A percentile compares a stretch with the other conserved stretches of the same genome.
phyloP scores from a whole-genome alignment of 2,797 vertebrate genomes.

The Perodicticus potto region DNA sequence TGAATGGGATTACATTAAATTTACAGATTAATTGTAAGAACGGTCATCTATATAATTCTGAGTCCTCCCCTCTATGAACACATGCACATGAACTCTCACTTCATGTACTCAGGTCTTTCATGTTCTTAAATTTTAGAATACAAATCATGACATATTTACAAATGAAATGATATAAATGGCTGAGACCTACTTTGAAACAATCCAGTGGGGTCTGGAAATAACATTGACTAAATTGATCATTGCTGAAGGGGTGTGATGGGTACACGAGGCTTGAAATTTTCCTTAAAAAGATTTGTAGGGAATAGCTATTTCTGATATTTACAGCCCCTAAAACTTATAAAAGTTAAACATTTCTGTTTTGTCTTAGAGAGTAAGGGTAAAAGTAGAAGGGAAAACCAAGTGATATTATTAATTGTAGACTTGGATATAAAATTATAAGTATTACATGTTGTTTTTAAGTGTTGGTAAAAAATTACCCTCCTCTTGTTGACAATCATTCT shows the following conservation, averaged over 20 bases:
- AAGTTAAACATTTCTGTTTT: background rate
- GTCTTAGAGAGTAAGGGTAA: conserved; percentile 13
- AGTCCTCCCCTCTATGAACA: background rate
- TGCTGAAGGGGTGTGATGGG: background rate
- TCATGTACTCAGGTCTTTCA: background rate
- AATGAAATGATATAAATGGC: background rate
- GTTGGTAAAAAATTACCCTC: background rate
- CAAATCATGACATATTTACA: conserved; percentile 6
- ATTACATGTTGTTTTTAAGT: conserved; percentile 27
- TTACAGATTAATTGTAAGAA: conserved; percentile 29
- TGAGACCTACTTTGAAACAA: conserved; percentile 38
- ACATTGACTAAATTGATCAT: background rate
- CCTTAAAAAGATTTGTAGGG: background rate
- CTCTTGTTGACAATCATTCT: background rate
- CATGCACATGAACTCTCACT: background rate
- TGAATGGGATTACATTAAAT: background rate
- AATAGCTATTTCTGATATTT: conserved; percentile 24
- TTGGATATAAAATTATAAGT: background rate
- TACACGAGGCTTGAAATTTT: background rate
- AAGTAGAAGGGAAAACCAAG: conserved; percentile 43
- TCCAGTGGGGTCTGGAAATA: background rate
- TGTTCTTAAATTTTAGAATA: conserved; percentile 10
- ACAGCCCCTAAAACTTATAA: background rate
- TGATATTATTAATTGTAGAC: background rate
- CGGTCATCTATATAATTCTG: background rate